Conservation (phyloP, 2,113 vertebrate species). For the Zapornia atra region DNA sequence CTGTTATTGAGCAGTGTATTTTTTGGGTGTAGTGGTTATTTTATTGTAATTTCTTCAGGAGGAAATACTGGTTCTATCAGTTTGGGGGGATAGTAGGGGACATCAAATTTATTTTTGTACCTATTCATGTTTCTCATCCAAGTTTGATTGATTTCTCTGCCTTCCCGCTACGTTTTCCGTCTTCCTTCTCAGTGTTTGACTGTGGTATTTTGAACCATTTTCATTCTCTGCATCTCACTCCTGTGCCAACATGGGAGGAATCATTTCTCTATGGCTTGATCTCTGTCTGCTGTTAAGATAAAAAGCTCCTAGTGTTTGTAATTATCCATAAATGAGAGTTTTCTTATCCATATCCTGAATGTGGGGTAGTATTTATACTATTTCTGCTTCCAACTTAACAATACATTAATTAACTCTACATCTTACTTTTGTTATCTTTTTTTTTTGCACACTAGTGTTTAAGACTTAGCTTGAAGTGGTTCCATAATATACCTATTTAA, state of each 20-base stretch:
- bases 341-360: not conserved
- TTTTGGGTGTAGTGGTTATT: not conserved
- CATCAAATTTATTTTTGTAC: not conserved
- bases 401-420: not conserved
- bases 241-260: not conserved
- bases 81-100: rapidly evolving
- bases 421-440: not conserved
- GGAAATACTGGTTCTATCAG: not conserved
- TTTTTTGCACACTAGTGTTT: not conserved
- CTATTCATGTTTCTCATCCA: not conserved
- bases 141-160: not conserved
- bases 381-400: not conserved
- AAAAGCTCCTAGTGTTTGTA: not conserved
- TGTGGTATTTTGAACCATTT: not conserved
- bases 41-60: not conserved
- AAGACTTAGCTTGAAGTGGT: not conserved
- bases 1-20: not conserved
- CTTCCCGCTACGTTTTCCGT: not conserved
- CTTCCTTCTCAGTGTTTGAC: not conserved
- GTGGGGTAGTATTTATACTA: not conserved
- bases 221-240: not conserved
- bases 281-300: not conserved
- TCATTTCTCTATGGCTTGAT: not conserved
- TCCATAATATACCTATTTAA: not conserved
- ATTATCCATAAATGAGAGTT: not conserved